Evolutionary conservation across 1,140 invertebrate genomes (phyloP).

Genomic region (Lordiphosa collinella): DNA sequence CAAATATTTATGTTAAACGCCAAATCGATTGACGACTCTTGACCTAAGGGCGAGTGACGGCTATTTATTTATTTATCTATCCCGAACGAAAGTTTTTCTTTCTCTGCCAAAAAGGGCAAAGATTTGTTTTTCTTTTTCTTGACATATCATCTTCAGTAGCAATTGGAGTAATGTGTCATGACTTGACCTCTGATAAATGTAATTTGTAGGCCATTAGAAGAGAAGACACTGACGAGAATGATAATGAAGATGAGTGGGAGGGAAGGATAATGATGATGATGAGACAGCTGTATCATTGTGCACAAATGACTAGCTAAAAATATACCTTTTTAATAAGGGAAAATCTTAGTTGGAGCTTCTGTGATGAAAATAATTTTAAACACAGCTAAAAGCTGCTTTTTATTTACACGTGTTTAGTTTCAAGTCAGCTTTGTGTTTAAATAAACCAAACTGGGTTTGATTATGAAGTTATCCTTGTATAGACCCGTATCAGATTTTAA

Average conservation of each 20-base stretch:
- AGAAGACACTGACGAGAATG: too few species aligned
- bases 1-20: slow-evolving; percentile 46
- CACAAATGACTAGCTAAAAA: too few species aligned
- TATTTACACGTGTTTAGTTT: too few species aligned
- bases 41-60: slow-evolving; percentile 9
- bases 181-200: slow-evolving; percentile 39
- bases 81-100: slow-evolving; percentile 24
- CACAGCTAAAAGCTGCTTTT: too few species aligned
- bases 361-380: too few species aligned
- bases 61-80: slow-evolving; percentile 49
- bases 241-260: background rate
- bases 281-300: too few species aligned
- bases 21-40: slow-evolving; percentile 40
- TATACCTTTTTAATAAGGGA: too few species aligned
- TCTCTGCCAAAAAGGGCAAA: background rate
- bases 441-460: too few species aligned
- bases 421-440: too few species aligned
- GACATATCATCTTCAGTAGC: slow-evolving; percentile 13
- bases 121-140: slow-evolving; percentile 18
- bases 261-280: background rate
- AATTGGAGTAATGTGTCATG: slow-evolving; percentile 23
- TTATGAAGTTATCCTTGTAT: too few species aligned
- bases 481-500: too few species aligned
- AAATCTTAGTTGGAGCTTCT: too few species aligned
- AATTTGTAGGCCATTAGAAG: slow-evolving; percentile 4